phyloP scores from a whole-genome alignment of 2,888 invertebrate species.

The Ochropleura leucogaster region DNA sequence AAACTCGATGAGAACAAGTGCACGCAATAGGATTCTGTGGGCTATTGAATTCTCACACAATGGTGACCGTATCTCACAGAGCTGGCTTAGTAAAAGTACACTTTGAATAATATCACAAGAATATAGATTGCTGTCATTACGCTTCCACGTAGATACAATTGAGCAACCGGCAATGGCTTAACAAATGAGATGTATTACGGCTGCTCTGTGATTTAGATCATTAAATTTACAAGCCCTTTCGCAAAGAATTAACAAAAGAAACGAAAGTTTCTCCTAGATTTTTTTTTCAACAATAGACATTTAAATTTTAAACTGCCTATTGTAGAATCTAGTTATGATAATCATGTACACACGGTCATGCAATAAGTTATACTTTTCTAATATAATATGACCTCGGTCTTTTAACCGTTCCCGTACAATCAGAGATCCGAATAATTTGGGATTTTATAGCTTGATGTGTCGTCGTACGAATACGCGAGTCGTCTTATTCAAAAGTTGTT shows the following conservation, averaged over 20 bases:
- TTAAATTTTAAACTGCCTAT: constrained; percentile 53
- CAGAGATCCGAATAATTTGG: too few relatives aligned
- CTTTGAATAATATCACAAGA: constrained; percentile 54
- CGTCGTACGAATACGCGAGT: background rate
- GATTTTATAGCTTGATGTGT: too few relatives aligned
- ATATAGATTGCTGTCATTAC: constrained; percentile 63
- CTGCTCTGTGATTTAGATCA: constrained; percentile 60
- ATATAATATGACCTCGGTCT: too few relatives aligned
- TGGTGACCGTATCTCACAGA: constrained; percentile 57
- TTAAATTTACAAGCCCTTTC: constrained; percentile 74
- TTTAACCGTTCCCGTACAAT: too few relatives aligned
- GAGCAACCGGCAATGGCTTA: constrained; percentile 47
- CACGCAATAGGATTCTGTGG: constrained; percentile 58
- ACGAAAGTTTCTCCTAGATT: constrained; percentile 68
- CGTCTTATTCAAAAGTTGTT: constrained; percentile 11
- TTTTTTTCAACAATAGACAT: constrained; percentile 51
- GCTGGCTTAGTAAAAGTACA: constrained; percentile 60
- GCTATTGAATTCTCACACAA: constrained; percentile 59
- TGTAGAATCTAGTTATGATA: constrained; percentile 40
- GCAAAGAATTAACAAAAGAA: constrained; percentile 62
- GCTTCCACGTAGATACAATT: constrained; percentile 36
- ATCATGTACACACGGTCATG: background rate
- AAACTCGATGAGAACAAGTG: constrained; percentile 64
- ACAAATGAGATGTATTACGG: constrained; percentile 42
- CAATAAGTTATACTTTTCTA: too few relatives aligned